A percentile compares a stretch with the other conserved stretches of the same genome.
phyloP scores from a whole-genome alignment of 2,113 vertebrate genomes.

The Phaethornis superciliosus region DNA sequence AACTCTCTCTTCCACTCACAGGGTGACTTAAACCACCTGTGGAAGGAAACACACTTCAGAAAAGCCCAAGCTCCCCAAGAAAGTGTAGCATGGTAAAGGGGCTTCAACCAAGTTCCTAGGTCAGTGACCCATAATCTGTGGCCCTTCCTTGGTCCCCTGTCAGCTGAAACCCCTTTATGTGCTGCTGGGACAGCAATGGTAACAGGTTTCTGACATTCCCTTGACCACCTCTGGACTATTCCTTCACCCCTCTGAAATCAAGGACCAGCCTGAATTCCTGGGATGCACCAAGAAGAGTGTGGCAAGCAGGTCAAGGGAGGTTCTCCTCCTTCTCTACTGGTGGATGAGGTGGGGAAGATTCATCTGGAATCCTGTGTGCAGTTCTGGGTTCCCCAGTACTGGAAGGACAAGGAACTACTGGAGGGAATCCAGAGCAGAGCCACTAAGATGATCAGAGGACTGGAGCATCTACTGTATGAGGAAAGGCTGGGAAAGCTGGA shows the following conservation, averaged over 20 bases:
- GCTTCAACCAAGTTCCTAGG: neutral
- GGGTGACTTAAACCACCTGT: neutral
- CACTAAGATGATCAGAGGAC: too few relatives aligned
- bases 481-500: too few relatives aligned
- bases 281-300: too few relatives aligned
- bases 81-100: neutral
- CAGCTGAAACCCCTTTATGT: fast-evolving
- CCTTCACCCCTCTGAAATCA: neutral
- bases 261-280: neutral
- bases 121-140: neutral
- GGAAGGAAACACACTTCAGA: neutral
- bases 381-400: too few relatives aligned
- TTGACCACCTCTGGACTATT: neutral
- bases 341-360: too few relatives aligned
- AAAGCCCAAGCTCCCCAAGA: neutral
- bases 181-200: neutral
- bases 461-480: too few relatives aligned
- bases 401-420: too few relatives aligned
- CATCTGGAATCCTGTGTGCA: too few relatives aligned
- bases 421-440: too few relatives aligned
- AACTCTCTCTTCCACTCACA: neutral
- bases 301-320: too few relatives aligned
- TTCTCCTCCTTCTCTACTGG: too few relatives aligned
- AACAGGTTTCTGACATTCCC: neutral
- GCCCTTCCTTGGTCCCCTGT: neutral